These are phyloP conservation scores for Bombus huntii DNA, from an alignment of 1,140 invertebrate genomes.

Conservation along the genomic window DNA sequence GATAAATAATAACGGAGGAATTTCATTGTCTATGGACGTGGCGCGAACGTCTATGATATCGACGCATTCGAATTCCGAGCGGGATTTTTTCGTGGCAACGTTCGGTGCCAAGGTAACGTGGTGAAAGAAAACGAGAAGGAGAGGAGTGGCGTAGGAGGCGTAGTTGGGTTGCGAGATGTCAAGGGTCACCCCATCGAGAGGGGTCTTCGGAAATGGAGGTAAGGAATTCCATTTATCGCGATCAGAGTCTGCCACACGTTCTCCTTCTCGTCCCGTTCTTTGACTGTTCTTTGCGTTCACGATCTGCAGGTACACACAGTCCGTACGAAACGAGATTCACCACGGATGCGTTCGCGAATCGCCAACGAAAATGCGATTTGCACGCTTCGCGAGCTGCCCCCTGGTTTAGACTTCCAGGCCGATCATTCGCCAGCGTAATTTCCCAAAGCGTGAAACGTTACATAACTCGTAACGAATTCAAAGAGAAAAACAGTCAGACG, in stretches of 20 bases:
- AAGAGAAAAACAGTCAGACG: not conserved
- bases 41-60: not conserved
- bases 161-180: conserved; percentile 39
- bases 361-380: not conserved
- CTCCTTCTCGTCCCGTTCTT: conserved; percentile 7
- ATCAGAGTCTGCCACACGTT: conserved; percentile 3
- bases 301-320: conserved; percentile 35
- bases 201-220: conserved; percentile 38
- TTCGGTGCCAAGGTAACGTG: conserved; percentile 40
- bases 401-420: not conserved
- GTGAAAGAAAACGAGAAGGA: conserved; percentile 36
- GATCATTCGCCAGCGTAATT: not conserved
- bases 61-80: not conserved
- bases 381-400: not conserved
- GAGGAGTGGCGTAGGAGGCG: conserved; percentile 22
- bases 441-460: not conserved
- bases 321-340: conserved; percentile 48
- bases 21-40: not conserved
- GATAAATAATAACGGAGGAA: not conserved
- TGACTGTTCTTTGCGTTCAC: not conserved
- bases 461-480: conserved; percentile 1
- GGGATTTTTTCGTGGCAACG: conserved; percentile 20
- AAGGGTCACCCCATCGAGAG: conserved; percentile 31
- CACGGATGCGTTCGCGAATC: not conserved
- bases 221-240: conserved; percentile 55